These are phyloP conservation scores for Hypomecis atomaria DNA, from an alignment of 2,888 invertebrate species.

Conservation along the genomic window DNA sequence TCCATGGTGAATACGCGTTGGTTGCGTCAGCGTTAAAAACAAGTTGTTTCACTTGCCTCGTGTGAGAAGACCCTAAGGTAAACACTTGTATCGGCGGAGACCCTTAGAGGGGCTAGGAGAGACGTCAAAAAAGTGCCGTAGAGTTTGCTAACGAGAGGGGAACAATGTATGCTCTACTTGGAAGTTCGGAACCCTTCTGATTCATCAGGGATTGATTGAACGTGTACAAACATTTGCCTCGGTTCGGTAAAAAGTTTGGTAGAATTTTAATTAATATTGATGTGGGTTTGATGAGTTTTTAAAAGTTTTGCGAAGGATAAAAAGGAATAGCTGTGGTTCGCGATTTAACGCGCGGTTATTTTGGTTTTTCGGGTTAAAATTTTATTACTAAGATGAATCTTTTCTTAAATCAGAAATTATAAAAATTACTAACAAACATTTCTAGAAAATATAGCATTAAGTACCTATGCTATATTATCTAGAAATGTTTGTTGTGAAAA, in stretches of 20 bases:
- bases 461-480: too few species aligned
- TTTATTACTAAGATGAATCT: too few species aligned
- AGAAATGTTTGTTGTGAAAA: too few species aligned
- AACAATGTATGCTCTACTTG: slow-evolving; percentile 68
- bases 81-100: slow-evolving; percentile 71
- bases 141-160: slow-evolving; percentile 77
- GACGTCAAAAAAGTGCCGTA: slow-evolving; percentile 78
- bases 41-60: too few species aligned
- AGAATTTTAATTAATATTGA: slow-evolving; percentile 46
- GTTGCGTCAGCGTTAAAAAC: too few species aligned
- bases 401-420: too few species aligned
- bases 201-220: slow-evolving; percentile 59
- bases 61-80: slow-evolving; percentile 45
- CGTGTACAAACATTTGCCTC: slow-evolving; percentile 45
- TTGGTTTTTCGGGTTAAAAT: too few species aligned
- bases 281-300: slow-evolving; percentile 33
- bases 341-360: not conserved
- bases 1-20: too few species aligned
- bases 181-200: slow-evolving; percentile 55
- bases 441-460: too few species aligned
- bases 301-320: slow-evolving; percentile 8
- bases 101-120: slow-evolving; percentile 61
- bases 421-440: too few species aligned
- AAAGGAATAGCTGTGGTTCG: not conserved
- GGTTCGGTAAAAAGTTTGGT: slow-evolving; percentile 37